Conservation (phyloP, 2,797 vertebrate genomes). For the Myoxocephalus aenaeus region DNA sequence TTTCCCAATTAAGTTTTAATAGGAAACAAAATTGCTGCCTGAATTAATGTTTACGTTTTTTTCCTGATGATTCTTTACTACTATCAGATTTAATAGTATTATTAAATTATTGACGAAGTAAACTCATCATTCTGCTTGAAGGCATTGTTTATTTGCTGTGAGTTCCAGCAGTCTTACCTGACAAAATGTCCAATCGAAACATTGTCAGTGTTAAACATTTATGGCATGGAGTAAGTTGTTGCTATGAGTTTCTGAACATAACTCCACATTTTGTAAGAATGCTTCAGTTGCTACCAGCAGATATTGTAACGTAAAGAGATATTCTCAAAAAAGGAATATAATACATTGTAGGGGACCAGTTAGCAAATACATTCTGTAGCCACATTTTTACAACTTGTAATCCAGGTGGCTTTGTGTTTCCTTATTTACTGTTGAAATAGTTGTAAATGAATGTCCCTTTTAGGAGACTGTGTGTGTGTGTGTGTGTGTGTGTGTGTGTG, state of each 20-base stretch:
- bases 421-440: not conserved
- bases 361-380: not conserved
- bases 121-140: not conserved
- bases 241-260: not conserved
- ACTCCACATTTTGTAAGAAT: not conserved
- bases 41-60: not conserved
- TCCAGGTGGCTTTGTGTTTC: not conserved
- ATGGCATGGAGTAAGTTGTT: not conserved
- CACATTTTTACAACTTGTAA: not conserved
- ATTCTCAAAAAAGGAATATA: not conserved
- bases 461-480: not conserved
- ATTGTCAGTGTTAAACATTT: not conserved
- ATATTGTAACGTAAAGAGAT: not conserved
- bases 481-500: too few species aligned
- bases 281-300: not conserved
- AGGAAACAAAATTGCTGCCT: not conserved
- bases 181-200: not conserved
- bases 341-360: not conserved
- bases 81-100: too few species aligned
- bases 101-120: not conserved
- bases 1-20: not conserved
- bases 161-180: not conserved
- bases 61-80: not conserved
- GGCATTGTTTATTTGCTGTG: not conserved
- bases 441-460: conserved; percentile 3